Base-by-base conservation (phyloP, 2,113 vertebrate genomes). In the Theristicus caerulescens region DNA sequence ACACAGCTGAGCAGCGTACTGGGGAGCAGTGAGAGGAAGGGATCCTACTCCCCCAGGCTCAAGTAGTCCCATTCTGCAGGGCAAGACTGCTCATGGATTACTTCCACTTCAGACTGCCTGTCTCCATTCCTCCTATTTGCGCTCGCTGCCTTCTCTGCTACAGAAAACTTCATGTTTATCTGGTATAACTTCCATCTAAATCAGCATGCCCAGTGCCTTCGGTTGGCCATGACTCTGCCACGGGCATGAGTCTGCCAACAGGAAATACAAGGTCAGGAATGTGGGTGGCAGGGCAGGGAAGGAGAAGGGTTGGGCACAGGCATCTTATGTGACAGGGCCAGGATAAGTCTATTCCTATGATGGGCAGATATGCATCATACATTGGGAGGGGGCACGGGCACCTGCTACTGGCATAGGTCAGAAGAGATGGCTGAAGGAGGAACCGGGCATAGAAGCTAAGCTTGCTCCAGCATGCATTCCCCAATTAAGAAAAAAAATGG, bases 301-400 rank as follows among this genome's bases (percentile, higher is more conserved):
- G 49, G 32, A 74, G 42, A 51, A 54, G 40, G 47, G 15, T 2
- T 57, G 49, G 84, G 36, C 61, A 90, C 22, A 76, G 74, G 11
- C 19, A 73, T 13, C 71, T 65, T 11, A 54, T 18, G 49, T 34
- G 36, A 77, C 64, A 81, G 46, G 71, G 40, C 71, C 55, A 61
- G 70, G 19, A 0, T 24, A 17, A 40, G 21, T 27, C 24, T 34
- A 0, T 24, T 72, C 34, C 44, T 49, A 1, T 13, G 26, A 46
- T 19, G 32, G 46, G 76, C 52, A 86, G 40, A 15, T 51, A 38
- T 1, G 16, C 32, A 47, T 59, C 61, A 29, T 29, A 6, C 12
- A 11, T 2, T 70, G 49, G 20, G 66, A 86, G 27, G 19, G 32
- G 14, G 12, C 82, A 67, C 22, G 64, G 64, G 36, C 44, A 44